Conservation (phyloP, 2,888 invertebrate genomes). For the Mechanitis messenoides region DNA sequence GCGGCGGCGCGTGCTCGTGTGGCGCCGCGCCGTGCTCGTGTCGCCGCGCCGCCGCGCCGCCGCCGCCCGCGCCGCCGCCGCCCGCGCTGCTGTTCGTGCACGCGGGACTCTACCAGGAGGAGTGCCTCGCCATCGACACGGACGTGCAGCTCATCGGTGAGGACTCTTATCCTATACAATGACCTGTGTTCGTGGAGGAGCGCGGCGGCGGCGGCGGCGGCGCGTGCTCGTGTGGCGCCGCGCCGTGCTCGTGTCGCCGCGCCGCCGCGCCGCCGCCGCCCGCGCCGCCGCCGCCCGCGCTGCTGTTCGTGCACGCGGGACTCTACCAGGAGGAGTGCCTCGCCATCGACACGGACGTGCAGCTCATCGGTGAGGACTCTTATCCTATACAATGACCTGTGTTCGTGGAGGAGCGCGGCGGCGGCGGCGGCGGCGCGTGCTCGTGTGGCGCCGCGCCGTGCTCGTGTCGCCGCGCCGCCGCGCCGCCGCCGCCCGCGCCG, state of each 20-base stretch:
- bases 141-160: slow-evolving; percentile 93
- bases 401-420: slow-evolving; percentile 88
- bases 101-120: slow-evolving; percentile 93
- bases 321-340: slow-evolving; percentile 95
- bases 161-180: slow-evolving; percentile 15
- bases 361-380: slow-evolving; percentile 84
- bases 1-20: slow-evolving; percentile 45
- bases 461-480: slow-evolving; percentile 44
- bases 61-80: slow-evolving; percentile 66
- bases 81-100: slow-evolving; percentile 94
- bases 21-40: slow-evolving; percentile 42
- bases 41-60: slow-evolving; percentile 43
- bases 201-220: slow-evolving; percentile 60
- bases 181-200: slow-evolving; percentile 92
- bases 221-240: slow-evolving; percentile 50
- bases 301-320: slow-evolving; percentile 96
- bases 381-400: no score
- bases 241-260: slow-evolving; percentile 34
- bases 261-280: slow-evolving; percentile 53
- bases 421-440: slow-evolving; percentile 44
- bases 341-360: slow-evolving; percentile 94
- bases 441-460: slow-evolving; percentile 41
- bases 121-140: slow-evolving; percentile 95
- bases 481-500: slow-evolving; percentile 56
- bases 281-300: slow-evolving; percentile 77